Conservation (phyloP, 2,797 vertebrate genomes). For the Nasua narica region DNA sequence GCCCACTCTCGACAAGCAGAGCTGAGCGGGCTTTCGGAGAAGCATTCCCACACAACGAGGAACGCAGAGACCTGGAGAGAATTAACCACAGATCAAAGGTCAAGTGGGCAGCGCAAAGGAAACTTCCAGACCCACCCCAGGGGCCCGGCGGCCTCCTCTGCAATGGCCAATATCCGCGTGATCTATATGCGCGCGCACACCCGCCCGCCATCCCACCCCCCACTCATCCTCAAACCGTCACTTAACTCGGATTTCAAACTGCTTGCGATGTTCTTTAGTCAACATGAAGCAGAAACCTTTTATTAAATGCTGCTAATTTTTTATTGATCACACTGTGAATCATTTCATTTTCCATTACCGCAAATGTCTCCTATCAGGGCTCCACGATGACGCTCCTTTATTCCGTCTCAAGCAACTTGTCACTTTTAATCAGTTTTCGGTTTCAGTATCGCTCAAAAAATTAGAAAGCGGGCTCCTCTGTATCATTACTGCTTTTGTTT, state of each 20-base stretch:
- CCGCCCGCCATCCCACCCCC: not conserved
- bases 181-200: not conserved
- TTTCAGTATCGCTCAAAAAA: constrained; percentile 79
- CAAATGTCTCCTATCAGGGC: constrained; percentile 81
- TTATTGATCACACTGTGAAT: constrained; percentile 84
- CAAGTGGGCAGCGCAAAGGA: constrained; percentile 34
- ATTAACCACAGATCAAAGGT: constrained; percentile 46
- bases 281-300: constrained; percentile 77
- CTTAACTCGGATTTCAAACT: constrained; percentile 69
- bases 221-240: not conserved
- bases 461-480: constrained; percentile 72
- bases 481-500: constrained; percentile 76
- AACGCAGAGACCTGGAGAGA: not conserved
- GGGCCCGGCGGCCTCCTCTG: not conserved
- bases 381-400: constrained; percentile 76
- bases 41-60: not conserved
- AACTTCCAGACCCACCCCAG: constrained; percentile 12
- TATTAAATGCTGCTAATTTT: constrained; percentile 86
- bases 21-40: not conserved
- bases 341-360: constrained; percentile 83
- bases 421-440: constrained; percentile 83
- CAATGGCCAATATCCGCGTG: not conserved
- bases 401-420: constrained; percentile 80
- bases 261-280: constrained; percentile 61
- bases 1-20: not conserved